Evolutionary conservation across 2,888 invertebrate genomes (phyloP).

Genomic region (Bimastos eiseni): DNA sequence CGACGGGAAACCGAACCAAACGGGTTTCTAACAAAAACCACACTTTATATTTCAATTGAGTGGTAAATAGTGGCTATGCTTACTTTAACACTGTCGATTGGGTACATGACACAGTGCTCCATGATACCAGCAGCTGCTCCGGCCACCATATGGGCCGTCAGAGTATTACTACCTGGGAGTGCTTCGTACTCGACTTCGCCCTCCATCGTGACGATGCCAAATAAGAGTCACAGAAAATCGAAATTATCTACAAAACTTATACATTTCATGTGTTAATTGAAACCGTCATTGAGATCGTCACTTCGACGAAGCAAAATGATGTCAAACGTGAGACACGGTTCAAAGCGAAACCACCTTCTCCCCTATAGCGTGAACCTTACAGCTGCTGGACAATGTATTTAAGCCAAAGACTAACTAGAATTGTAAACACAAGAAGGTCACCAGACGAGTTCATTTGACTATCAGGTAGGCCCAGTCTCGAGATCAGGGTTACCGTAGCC

Average conservation of each 20-base stretch:
- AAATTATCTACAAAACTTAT: background rate
- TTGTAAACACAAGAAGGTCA: conserved; percentile 1
- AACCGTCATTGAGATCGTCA: background rate
- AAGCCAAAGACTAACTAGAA: background rate
- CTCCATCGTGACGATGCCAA: background rate
- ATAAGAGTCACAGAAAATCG: background rate
- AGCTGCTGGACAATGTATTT: background rate
- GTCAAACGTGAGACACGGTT: background rate
- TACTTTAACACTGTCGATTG: conserved; percentile 98
- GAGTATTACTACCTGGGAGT: conserved; percentile 76
- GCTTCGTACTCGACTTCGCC: conserved; percentile 81
- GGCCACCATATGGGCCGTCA: conserved; percentile 70
- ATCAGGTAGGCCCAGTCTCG: background rate
- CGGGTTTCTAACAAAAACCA: background rate
- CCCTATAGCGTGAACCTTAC: background rate
- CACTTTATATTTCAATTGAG: background rate
- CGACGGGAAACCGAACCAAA: background rate
- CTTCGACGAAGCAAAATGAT: too few relatives aligned
- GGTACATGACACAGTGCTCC: conserved; percentile 99
- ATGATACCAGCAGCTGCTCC: conserved; percentile 95
- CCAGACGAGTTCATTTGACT: background rate
- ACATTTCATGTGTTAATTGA: background rate
- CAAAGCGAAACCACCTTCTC: background rate
- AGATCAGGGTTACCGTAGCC: background rate
- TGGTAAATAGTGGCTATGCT: conserved; percentile 13